Conservation (phyloP, 2,797 vertebrate species). For the Sebastolobus alascanus region DNA sequence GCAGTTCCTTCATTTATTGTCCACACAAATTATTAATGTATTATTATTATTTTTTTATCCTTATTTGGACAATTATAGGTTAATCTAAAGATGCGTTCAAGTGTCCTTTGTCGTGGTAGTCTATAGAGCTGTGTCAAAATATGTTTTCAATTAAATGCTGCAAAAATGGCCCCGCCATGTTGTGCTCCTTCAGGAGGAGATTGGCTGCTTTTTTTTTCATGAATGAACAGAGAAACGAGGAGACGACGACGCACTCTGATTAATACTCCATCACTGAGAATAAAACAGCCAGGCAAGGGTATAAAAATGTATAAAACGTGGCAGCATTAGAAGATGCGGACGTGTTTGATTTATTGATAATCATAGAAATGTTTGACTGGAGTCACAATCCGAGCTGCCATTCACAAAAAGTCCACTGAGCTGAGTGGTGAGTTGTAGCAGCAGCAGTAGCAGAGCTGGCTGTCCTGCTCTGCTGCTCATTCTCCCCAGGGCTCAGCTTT, state of each 20-base stretch:
- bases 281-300: background rate
- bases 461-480: constrained; percentile 16
- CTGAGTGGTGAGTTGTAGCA: constrained; percentile 41
- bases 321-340: background rate
- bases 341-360: background rate
- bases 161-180: constrained; percentile 90
- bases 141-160: constrained; percentile 92
- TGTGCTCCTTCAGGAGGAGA: constrained; percentile 82
- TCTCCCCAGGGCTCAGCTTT: constrained; percentile 61
- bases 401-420: constrained; percentile 82
- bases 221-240: constrained; percentile 83
- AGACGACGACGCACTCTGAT: constrained; percentile 9
- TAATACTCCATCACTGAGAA: background rate
- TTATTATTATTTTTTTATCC: background rate
- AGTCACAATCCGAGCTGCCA: constrained; percentile 68
- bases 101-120: background rate
- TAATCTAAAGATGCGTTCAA: background rate
- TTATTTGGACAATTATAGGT: background rate
- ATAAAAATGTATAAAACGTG: background rate
- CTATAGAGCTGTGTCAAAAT: constrained; percentile 20
- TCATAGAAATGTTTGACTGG: background rate
- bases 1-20: background rate
- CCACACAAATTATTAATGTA: too few relatives aligned
- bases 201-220: constrained; percentile 80
- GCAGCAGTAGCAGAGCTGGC: constrained; percentile 23